A percentile compares a stretch with the other conserved stretches of the same genome.
Conservation (phyloP, 37 sponge, comb jelly and placozoan species). For the Eunapius fragilis region DNA sequence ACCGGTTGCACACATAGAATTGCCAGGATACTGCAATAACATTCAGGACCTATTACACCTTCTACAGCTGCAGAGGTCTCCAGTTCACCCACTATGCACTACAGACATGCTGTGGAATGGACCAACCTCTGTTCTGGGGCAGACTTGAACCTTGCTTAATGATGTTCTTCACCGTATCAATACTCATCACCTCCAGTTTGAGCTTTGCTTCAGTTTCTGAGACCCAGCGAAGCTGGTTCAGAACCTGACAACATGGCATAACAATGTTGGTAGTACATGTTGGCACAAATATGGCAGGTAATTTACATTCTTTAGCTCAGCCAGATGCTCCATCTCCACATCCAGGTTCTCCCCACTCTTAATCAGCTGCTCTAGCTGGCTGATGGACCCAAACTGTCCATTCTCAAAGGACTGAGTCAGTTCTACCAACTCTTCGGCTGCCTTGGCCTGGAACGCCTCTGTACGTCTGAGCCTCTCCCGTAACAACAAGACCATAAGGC, state of each 20-base stretch:
- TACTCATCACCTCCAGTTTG: conserved; percentile 21
- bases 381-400: background rate
- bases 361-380: conserved; percentile 26
- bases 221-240: conserved; percentile 42
- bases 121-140: background rate
- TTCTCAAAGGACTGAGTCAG: background rate
- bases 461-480: conserved; percentile 24
- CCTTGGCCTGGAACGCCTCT: conserved; percentile 37
- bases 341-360: conserved; percentile 34
- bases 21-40: too few relatives aligned
- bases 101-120: background rate
- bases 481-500: background rate
- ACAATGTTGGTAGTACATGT: too few relatives aligned
- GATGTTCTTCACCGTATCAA: conserved; percentile 36
- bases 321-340: conserved; percentile 38
- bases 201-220: conserved; percentile 36
- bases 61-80: conserved; percentile 26
- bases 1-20: too few relatives aligned
- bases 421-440: background rate
- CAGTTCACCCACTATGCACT: too few relatives aligned
- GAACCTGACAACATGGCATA: conserved; percentile 10
- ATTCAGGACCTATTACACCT: too few relatives aligned
- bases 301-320: conserved; percentile 37
- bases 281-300: background rate
- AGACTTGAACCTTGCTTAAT: conserved; percentile 35